phyloP scores from a whole-genome alignment of 1,140 invertebrate species.

The Diorhabda sublineata region DNA sequence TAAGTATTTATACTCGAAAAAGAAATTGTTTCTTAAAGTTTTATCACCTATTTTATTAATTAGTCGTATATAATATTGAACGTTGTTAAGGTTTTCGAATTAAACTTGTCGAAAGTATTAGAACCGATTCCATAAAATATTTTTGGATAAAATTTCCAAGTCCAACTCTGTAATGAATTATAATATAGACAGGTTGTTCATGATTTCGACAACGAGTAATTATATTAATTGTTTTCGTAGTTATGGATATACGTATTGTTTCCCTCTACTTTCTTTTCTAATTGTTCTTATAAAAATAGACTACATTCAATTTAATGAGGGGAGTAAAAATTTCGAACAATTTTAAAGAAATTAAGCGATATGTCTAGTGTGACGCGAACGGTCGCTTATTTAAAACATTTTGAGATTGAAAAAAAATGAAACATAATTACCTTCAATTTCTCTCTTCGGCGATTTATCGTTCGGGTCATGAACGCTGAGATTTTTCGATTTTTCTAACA shows the following conservation, averaged over 20 bases:
- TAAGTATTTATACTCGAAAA: no score
- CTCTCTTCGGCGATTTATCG: conserved; percentile 41
- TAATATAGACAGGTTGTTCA: neutral
- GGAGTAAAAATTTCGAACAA: conserved; percentile 5
- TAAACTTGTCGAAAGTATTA: no score
- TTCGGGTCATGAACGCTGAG: conserved; percentile 41
- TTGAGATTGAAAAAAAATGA: no score
- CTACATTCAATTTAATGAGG: neutral
- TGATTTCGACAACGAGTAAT: neutral
- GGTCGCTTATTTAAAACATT: neutral
- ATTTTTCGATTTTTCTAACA: conserved; percentile 72
- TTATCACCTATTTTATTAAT: no score
- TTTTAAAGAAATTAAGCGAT: conserved; percentile 8
- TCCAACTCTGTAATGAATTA: neutral
- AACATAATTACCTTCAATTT: conserved; percentile 40
- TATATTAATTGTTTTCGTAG: conserved; percentile 1
- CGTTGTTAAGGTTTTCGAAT: no score
- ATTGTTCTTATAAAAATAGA: neutral
- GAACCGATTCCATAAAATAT: no score
- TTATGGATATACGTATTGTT: neutral
- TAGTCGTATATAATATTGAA: no score
- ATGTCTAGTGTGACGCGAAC: neutral
- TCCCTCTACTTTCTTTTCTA: conserved; percentile 1
- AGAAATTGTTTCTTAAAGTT: no score
- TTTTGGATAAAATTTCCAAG: neutral